Base-by-base conservation (phyloP, 2,113 vertebrate species). In the Cettia cetti region DNA sequence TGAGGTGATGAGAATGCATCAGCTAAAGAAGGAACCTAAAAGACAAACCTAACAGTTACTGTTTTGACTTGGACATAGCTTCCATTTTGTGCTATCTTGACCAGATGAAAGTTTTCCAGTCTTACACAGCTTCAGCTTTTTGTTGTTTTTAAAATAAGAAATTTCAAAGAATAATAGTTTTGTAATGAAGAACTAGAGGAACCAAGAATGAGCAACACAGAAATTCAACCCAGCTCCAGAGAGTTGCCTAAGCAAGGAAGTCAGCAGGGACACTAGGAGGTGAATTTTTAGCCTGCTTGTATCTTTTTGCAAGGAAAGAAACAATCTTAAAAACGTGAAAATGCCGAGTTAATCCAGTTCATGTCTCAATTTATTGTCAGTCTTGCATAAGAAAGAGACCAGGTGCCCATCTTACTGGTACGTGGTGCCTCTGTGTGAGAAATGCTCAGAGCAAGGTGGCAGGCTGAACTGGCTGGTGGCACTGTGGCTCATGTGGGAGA, bases 401-500 rank as follows among this genome's bases (percentile, higher is more conserved):
- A 39, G 39, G 35, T 69, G n/a, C 28, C 23, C 53, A 49, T 20
- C 33, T 7, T 37, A 18, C 7, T 33, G 24, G 44, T 82, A 35
- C 9, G 9, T 3, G 3, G 10, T 2, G 0, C 28, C 23, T 72
- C 35, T 78, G 37, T 31, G 20, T 78, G 49, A 26, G 30, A 27
- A 57, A 27, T 0, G 0, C 52, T 69, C n/a, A 16, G 30, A 35
- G 56, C 0, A 0, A 66, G 47, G 66, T 3, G 1, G 50, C 17
- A 53, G 50, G 54, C 35, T 49, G 53, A 57, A 39, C 52, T 47
- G 70, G 35, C 18, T 59, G 2, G 3, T 3, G 2, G 49, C 39
- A 3, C 27, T 1, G 0, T 9, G 37, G 37, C 79, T 53, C 6
- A 0, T 9, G 27, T 52, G 68, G 54, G 30, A 83, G 5, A 19